Percentiles rank a stretch among this genome's conserved stretches.
Evolutionary conservation across 1,140 invertebrate genomes (phyloP).

Genomic region (Macrosteles quadrilineatus): DNA sequence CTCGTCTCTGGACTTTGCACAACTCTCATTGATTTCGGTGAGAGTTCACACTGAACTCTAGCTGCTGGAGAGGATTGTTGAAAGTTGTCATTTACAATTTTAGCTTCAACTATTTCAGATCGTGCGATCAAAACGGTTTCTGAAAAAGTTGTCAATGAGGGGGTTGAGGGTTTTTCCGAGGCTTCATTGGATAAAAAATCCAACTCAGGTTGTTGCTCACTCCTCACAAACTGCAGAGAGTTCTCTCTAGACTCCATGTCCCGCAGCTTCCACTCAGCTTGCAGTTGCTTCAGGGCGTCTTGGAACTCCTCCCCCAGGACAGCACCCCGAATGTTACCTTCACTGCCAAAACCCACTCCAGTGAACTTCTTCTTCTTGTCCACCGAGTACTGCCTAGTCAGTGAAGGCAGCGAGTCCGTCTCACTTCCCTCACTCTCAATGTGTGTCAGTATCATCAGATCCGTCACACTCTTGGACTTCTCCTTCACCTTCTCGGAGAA

Average conservation of each 20-base stretch:
- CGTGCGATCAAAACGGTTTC: too few species aligned
- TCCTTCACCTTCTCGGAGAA: slow-evolving; percentile 69
- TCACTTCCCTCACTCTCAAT: slow-evolving; percentile 67
- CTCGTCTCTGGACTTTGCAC: background rate
- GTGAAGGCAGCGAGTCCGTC: slow-evolving; percentile 45
- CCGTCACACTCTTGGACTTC: slow-evolving; percentile 71
- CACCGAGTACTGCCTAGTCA: slow-evolving; percentile 36
- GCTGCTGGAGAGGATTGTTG: too few species aligned
- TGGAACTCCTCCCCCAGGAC: slow-evolving; percentile 58
- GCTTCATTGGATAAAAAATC: slow-evolving; percentile 49
- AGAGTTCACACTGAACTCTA: too few species aligned
- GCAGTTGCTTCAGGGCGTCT: slow-evolving; percentile 57
- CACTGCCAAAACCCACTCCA: slow-evolving; percentile 53
- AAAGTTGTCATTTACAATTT: too few species aligned
- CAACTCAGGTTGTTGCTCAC: slow-evolving; percentile 25
- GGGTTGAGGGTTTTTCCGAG: slow-evolving; percentile 44
- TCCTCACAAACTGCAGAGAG: slow-evolving; percentile 6
- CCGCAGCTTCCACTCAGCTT: slow-evolving; percentile 43
- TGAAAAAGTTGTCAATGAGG: too few species aligned
- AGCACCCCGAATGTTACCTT: slow-evolving; percentile 56
- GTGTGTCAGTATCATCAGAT: slow-evolving; percentile 72
- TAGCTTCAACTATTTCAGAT: too few species aligned
- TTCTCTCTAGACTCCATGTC: slow-evolving; percentile 34
- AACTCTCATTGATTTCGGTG: too few species aligned
- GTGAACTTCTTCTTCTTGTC: slow-evolving; percentile 19